Conservation (phyloP, 2,888 invertebrate genomes). For the Drosophila prostipennis region DNA sequence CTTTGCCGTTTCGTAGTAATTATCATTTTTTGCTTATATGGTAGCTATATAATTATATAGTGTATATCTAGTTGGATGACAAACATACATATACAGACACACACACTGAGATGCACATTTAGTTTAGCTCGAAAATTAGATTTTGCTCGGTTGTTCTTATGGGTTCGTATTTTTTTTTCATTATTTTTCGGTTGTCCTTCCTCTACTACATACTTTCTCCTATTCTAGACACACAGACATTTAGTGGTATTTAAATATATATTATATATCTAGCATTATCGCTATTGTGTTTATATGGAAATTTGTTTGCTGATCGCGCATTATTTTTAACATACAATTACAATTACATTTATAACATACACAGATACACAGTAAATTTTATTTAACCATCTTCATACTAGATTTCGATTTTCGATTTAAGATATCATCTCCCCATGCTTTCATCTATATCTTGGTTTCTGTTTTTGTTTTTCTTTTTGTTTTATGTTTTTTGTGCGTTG, state of each 20-base stretch:
- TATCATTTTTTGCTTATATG: conserved; percentile 26
- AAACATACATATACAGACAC: conserved; percentile 27
- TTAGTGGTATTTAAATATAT: conserved; percentile 32
- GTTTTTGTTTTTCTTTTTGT: neutral
- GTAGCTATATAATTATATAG: conserved; percentile 36
- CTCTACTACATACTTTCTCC: conserved; percentile 7
- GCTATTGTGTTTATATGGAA: conserved; percentile 30
- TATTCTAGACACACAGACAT: conserved; percentile 42
- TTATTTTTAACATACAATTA: conserved; percentile 41
- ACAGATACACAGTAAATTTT: conserved; percentile 49
- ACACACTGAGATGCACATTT: conserved; percentile 34
- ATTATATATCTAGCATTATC: conserved; percentile 38
- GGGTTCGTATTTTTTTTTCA: neutral
- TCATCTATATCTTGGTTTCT: conserved; percentile 8
- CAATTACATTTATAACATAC: conserved; percentile 45
- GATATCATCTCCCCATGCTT: conserved; percentile 17
- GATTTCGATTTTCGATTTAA: neutral
- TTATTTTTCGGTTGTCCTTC: conserved; percentile 1
- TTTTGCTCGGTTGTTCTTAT: conserved; percentile 16
- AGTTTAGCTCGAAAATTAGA: conserved; percentile 34
- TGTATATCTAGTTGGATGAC: conserved; percentile 29
- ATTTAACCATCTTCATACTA: conserved; percentile 39
- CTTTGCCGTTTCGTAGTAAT: conserved; percentile 31
- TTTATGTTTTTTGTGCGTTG: conserved; percentile 30
- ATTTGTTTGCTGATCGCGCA: conserved; percentile 33